Conservation (phyloP, 2,888 invertebrate genomes). For the Pseudococcus longispinus region DNA sequence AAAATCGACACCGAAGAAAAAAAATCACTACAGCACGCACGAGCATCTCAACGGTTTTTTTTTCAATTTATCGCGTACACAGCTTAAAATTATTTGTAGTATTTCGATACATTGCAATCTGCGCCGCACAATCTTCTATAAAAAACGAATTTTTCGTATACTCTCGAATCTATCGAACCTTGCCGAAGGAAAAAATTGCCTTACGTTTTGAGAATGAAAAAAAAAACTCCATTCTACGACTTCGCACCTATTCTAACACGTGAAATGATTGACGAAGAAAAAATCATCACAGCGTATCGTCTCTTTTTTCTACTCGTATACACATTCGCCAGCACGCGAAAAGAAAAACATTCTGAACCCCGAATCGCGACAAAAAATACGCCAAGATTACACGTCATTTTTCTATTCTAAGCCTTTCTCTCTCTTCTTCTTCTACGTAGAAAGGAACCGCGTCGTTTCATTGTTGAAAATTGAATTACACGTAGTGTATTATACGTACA, state of each 20-base stretch:
- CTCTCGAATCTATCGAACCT: neutral
- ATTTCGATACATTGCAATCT: neutral
- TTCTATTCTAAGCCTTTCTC: neutral
- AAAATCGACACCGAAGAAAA: neutral
- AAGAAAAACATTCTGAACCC: neutral
- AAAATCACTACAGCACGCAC: too few relatives aligned
- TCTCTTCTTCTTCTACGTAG: neutral
- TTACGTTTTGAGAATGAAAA: neutral
- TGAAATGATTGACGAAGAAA: slow-evolving; percentile 24
- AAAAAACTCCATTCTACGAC: neutral
- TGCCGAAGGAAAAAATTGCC: neutral
- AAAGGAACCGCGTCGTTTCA: neutral
- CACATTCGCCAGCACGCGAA: neutral
- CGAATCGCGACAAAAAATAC: neutral
- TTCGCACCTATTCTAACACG: neutral
- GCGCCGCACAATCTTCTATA: neutral
- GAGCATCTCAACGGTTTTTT: neutral
- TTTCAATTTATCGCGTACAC: neutral
- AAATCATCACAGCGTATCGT: neutral
- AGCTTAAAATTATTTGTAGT: neutral
- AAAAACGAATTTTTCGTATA: neutral
- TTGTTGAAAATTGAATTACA: slow-evolving; percentile 24
- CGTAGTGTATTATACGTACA: neutral
- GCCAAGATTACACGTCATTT: neutral
- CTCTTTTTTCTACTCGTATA: neutral